A percentile compares a stretch with the other conserved stretches of the same genome.
These are phyloP conservation scores for Tubulanus polymorphus DNA, from an alignment of 2,888 invertebrate species.

Conservation along the genomic window DNA sequence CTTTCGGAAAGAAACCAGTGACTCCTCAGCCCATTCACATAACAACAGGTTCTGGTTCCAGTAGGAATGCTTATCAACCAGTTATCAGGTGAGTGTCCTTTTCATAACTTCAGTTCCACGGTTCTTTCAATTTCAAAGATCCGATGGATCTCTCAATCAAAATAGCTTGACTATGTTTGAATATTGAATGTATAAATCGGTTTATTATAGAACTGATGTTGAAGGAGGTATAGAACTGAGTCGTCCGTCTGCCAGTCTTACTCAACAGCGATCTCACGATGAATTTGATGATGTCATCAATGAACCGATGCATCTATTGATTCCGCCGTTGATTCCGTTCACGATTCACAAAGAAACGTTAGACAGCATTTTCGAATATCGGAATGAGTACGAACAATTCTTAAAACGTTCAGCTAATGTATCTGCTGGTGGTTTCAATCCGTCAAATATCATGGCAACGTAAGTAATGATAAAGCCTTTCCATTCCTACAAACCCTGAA, in stretches of 20 bases:
- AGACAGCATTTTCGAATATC: conserved; percentile 26
- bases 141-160: too few relatives aligned
- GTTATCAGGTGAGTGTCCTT: too few relatives aligned
- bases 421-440: conserved; percentile 36
- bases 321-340: conserved; percentile 9
- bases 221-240: too few relatives aligned
- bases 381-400: conserved; percentile 32
- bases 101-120: too few relatives aligned
- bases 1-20: not conserved
- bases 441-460: conserved; percentile 43
- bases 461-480: conserved; percentile 24
- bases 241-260: not conserved
- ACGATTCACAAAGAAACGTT: conserved; percentile 28
- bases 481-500: too few relatives aligned
- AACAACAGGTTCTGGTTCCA: too few relatives aligned
- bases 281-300: not conserved
- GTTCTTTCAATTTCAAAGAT: too few relatives aligned
- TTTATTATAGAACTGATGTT: too few relatives aligned
- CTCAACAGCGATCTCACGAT: not conserved
- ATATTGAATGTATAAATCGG: too few relatives aligned
- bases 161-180: too few relatives aligned
- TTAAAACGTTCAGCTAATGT: conserved; percentile 34
- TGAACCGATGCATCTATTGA: not conserved
- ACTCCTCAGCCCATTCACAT: conserved; percentile 9
- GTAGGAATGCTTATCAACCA: too few relatives aligned